A percentile compares a stretch with the other conserved stretches of the same genome.
phyloP scores from a whole-genome alignment of 2,113 vertebrate genomes.

The Xiphophorus hellerii region DNA sequence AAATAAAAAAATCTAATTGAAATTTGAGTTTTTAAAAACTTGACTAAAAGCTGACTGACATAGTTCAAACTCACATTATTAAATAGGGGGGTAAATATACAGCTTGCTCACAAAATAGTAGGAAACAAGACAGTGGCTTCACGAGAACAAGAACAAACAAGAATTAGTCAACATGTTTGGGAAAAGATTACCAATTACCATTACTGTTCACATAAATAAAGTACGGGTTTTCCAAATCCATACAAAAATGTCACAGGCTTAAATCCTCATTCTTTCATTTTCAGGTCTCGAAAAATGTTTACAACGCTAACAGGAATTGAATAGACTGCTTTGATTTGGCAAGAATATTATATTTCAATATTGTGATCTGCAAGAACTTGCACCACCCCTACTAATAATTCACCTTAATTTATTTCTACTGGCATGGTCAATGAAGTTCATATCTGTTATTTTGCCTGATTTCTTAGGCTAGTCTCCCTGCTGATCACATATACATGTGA shows the following conservation, averaged over 20 bases:
- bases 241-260: neutral
- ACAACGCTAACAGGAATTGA: neutral
- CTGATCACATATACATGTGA: neutral
- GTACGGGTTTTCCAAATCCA: too few relatives aligned
- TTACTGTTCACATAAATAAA: neutral
- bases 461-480: neutral
- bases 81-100: neutral
- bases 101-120: neutral
- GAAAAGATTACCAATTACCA: neutral
- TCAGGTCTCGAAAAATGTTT: neutral
- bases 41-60: neutral
- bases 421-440: neutral
- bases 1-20: neutral
- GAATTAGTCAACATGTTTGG: neutral
- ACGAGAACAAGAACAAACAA: neutral
- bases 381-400: neutral
- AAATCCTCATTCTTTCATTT: neutral
- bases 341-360: too few relatives aligned
- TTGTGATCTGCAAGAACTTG: neutral
- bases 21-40: neutral
- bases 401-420: too few relatives aligned
- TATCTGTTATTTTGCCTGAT: neutral
- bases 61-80: neutral
- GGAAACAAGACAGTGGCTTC: neutral
- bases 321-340: neutral